phyloP scores from a whole-genome alignment of 2,888 invertebrate genomes.

The Andrena minutula region DNA sequence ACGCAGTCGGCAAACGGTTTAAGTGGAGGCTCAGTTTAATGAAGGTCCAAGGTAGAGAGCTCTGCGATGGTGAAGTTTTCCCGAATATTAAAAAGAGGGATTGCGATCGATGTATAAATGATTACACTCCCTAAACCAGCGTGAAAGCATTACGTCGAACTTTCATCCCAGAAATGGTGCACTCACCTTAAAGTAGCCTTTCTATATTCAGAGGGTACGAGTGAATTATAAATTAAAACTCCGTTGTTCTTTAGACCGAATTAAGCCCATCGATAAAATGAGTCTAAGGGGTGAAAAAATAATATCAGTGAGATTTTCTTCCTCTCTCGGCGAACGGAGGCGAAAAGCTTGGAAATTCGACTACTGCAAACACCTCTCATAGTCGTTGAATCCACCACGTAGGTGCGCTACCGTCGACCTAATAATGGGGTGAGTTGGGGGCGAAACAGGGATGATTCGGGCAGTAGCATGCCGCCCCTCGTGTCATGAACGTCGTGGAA shows the following conservation, averaged over 20 bases:
- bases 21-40: not conserved
- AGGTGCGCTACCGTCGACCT: constrained; percentile 82
- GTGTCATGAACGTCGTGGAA: constrained; percentile 72
- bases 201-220: constrained; percentile 23
- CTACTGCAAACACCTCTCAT: constrained; percentile 46
- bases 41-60: no score
- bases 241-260: not conserved
- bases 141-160: constrained; percentile 5
- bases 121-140: constrained; percentile 6
- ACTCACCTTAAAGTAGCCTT: constrained; percentile 35
- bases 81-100: not conserved
- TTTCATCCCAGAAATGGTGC: not conserved
- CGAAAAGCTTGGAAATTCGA: constrained; percentile 27
- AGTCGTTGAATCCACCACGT: constrained; percentile 79
- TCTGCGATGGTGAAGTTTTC: not conserved
- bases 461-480: constrained; percentile 81
- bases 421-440: constrained; percentile 69
- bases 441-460: constrained; percentile 72
- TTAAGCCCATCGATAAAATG: not conserved
- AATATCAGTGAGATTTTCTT: not conserved
- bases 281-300: not conserved
- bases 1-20: not conserved
- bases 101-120: constrained; percentile 36
- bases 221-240: constrained; percentile 30
- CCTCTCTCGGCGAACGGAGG: not conserved